Base-by-base conservation (phyloP, 2,113 vertebrate species). In the Burhinus bistriatus region DNA sequence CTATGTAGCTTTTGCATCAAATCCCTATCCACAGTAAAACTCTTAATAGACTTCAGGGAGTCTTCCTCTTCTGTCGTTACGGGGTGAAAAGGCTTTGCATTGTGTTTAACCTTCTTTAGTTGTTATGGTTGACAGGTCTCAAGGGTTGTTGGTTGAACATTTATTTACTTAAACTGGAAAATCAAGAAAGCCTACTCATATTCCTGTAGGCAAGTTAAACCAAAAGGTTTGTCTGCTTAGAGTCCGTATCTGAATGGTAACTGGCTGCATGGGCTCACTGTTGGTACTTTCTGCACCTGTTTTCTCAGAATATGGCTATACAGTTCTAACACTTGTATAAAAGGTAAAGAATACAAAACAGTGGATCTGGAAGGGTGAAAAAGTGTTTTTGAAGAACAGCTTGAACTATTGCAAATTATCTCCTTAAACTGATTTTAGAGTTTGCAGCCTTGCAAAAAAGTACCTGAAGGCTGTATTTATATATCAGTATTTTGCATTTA, bases 141-240 rank as follows among this genome's bases (percentile, higher is more conserved):
- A 40, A n/a, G 54, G 52, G 40, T 51, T 85, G 40, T 20, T 72
- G 32, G 25, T n/a, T 83, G 45, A 30, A 18, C 16, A 3, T 76
- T 68, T 52, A 40, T 49, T 78, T 94, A 36, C 22, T 87, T 79
- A n/a, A 42, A 59, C 57, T 72, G 49, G 70, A 95, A 90, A 92
- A 80, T 88, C 17, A 27, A 68, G 78, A 42, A 90, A 86, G 34
- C 9, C 51, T 87, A 21, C 34, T 90, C 22, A 1, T 30, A 9
- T 54, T 91, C n/a, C 17, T 12, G 2, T n/a, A 51, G 23, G 40
- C 9, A 83, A 52, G 21, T 66, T 57, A 86, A 89, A 45, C 38
- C 9, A 58, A 86, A 62, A 26, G 18, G 36, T 78, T 81, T 36
- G 22, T 47, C 21, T 49, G 17, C 44, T 61, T 18, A 44, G 21